These are phyloP conservation scores for Microcebus murinus DNA, from an alignment of 2,113 vertebrate genomes.

Conservation along the genomic window DNA sequence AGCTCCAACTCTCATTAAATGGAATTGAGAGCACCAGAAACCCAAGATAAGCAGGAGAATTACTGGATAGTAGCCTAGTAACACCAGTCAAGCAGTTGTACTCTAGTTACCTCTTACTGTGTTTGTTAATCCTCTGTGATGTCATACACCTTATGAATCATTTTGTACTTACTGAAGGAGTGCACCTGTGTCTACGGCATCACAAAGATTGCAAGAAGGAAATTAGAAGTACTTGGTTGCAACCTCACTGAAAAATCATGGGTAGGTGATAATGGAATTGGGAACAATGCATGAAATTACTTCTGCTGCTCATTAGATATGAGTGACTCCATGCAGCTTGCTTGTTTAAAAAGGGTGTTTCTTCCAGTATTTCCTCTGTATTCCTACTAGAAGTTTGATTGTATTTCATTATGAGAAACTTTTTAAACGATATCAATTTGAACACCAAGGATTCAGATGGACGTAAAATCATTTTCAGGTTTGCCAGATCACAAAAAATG, in stretches of 20 bases:
- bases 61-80: slow-evolving; percentile 51
- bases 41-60: slow-evolving; percentile 25
- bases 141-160: slow-evolving; percentile 81
- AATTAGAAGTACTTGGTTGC: slow-evolving; percentile 63
- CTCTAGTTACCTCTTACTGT: slow-evolving; percentile 70
- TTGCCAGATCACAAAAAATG: slow-evolving; percentile 5
- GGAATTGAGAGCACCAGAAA: slow-evolving; percentile 43
- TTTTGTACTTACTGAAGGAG: slow-evolving; percentile 73
- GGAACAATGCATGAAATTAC: slow-evolving; percentile 62
- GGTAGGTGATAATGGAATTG: neutral
- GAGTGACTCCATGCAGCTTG: slow-evolving; percentile 23
- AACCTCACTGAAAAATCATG: slow-evolving; percentile 64
- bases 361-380: slow-evolving; percentile 61
- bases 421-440: neutral
- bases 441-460: neutral
- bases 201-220: slow-evolving; percentile 71
- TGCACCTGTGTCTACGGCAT: slow-evolving; percentile 70
- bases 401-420: slow-evolving; percentile 41
- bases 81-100: slow-evolving; percentile 52
- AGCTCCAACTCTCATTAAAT: neutral
- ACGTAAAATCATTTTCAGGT: neutral
- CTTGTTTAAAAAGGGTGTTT: slow-evolving; percentile 78
- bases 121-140: slow-evolving; percentile 30
- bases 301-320: slow-evolving; percentile 77
- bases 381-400: slow-evolving; percentile 39